These are phyloP conservation scores for Dryobotodes eremita DNA, from an alignment of 2,888 invertebrate genomes.

Conservation along the genomic window DNA sequence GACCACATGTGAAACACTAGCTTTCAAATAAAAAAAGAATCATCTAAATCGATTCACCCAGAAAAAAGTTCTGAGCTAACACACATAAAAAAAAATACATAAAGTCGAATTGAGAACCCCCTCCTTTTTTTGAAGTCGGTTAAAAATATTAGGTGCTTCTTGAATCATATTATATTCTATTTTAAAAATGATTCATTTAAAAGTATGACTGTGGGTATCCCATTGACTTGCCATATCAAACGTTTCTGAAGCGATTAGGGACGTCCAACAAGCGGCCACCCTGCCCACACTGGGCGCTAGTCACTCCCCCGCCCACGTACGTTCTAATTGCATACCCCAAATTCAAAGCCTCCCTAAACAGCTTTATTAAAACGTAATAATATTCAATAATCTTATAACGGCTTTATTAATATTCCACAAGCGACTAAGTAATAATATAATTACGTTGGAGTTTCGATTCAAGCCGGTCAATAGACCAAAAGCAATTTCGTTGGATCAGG, in stretches of 20 bases:
- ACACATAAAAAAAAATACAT: too few species aligned
- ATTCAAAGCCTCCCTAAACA: conserved; percentile 37
- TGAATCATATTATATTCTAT: neutral
- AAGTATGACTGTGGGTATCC: neutral
- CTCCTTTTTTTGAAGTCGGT: too few species aligned
- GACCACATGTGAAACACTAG: too few species aligned
- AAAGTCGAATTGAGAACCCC: too few species aligned
- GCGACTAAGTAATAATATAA: conserved; percentile 38
- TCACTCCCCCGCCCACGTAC: conserved; percentile 1
- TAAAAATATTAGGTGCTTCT: neutral
- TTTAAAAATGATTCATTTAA: neutral
- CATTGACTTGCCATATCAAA: conserved; percentile 33
- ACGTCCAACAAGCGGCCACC: conserved; percentile 22
- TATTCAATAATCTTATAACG: conserved; percentile 48
- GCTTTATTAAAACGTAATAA: conserved; percentile 54
- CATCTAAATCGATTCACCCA: too few species aligned
- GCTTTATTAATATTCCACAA: conserved; percentile 47
- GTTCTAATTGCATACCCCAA: conserved; percentile 51
- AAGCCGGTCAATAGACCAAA: conserved; percentile 35
- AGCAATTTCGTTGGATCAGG: conserved; percentile 41
- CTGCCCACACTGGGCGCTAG: neutral
- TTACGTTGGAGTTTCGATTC: conserved; percentile 35
- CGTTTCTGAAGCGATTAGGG: conserved; percentile 1
- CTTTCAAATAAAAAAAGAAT: too few species aligned
- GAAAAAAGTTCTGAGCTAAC: too few species aligned